Percentiles rank a stretch among this genome's conserved stretches.
These are phyloP conservation scores for Nomada flava DNA, from an alignment of 2,888 invertebrate genomes.

Conservation along the genomic window DNA sequence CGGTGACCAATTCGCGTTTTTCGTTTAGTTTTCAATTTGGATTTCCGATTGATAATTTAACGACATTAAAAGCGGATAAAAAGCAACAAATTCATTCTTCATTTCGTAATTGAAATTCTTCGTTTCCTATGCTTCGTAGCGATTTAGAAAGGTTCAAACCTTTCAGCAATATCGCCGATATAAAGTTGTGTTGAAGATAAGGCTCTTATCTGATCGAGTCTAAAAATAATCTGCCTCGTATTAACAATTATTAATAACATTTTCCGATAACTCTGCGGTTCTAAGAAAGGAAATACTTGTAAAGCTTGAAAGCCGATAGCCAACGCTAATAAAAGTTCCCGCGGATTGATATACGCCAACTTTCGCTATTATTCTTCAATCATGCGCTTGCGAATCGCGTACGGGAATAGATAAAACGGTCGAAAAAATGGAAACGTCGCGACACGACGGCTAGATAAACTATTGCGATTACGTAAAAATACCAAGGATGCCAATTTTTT, in stretches of 20 bases:
- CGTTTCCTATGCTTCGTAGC: neutral
- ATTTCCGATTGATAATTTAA: neutral
- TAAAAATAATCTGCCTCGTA: neutral
- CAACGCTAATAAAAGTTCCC: neutral
- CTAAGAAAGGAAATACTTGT: neutral
- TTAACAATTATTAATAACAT: neutral
- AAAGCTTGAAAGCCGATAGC: neutral
- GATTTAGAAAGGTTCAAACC: neutral
- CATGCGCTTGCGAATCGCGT: neutral
- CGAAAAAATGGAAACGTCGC: slow-evolving; percentile 13
- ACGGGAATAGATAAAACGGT: neutral
- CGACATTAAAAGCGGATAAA: neutral
- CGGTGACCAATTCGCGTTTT: neutral
- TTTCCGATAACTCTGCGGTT: neutral
- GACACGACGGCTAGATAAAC: slow-evolving; percentile 23
- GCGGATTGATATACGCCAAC: neutral
- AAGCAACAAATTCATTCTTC: neutral
- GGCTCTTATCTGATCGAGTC: neutral
- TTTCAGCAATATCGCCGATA: neutral
- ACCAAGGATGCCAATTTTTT: slow-evolving; percentile 33
- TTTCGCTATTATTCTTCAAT: slow-evolving; percentile 5
- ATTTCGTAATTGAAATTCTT: neutral
- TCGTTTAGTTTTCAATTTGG: neutral
- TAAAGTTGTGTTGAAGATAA: neutral
- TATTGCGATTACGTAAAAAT: slow-evolving; percentile 33